These are phyloP conservation scores for Pinctada fucata DNA, from an alignment of 2,888 invertebrate species.

Conservation along the genomic window DNA sequence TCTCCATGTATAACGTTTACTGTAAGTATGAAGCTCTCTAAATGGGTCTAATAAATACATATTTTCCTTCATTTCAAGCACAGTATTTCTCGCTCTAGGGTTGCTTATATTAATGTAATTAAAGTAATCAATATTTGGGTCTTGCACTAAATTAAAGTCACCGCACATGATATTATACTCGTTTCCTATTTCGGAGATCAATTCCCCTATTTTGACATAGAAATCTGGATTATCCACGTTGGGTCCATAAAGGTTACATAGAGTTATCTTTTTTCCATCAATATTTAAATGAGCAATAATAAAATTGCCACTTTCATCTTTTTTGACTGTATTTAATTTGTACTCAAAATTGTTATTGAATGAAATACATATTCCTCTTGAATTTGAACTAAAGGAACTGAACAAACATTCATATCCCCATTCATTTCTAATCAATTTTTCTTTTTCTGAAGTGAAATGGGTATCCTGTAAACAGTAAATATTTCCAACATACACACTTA, in stretches of 20 bases:
- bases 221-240: slow-evolving; percentile 9
- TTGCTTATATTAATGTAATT: not conserved
- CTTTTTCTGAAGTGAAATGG: not conserved
- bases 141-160: slow-evolving; percentile 29
- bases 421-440: too few relatives aligned
- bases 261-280: not conserved
- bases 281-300: too few relatives aligned
- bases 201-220: not conserved
- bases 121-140: slow-evolving; percentile 7
- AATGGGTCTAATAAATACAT: not conserved
- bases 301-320: too few relatives aligned
- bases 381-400: too few relatives aligned
- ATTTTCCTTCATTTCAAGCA: not conserved
- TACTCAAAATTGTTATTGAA: not conserved
- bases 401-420: too few relatives aligned
- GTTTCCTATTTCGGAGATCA: not conserved
- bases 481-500: too few relatives aligned
- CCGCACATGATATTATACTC: slow-evolving; percentile 17
- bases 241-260: slow-evolving; percentile 1
- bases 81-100: not conserved
- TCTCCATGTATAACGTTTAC: not conserved
- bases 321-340: not conserved
- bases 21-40: not conserved
- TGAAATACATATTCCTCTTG: too few relatives aligned
- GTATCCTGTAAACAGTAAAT: too few relatives aligned